Evolutionary conservation across 2,888 invertebrate species (phyloP).

Genomic region (Patella caerulea): DNA sequence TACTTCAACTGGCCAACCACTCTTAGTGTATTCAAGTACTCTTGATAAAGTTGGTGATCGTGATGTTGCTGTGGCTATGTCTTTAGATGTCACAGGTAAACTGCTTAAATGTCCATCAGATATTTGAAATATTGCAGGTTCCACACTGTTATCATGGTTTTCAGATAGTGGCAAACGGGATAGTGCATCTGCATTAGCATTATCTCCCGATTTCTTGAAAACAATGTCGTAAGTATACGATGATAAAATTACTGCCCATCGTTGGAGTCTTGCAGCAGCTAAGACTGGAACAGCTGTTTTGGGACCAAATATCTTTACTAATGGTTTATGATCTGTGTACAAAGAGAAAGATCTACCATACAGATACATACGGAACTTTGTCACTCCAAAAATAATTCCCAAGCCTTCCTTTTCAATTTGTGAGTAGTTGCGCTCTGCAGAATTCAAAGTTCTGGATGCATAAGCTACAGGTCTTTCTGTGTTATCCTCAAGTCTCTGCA

Average conservation of each 20-base stretch:
- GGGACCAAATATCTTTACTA: too few species aligned
- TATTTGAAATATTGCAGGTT: conserved; percentile 24
- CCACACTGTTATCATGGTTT: neutral
- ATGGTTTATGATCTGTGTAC: too few species aligned
- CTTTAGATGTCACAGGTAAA: conserved; percentile 38
- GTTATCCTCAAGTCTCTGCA: conserved; percentile 20
- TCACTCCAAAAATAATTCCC: conserved; percentile 35
- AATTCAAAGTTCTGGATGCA: neutral
- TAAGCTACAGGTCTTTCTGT: conserved; percentile 21
- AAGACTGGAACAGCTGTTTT: too few species aligned
- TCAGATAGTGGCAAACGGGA: conserved; percentile 13
- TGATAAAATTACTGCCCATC: conserved; percentile 18
- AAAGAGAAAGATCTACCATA: too few species aligned
- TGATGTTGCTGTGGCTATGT: conserved; percentile 26
- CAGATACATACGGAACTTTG: conserved; percentile 37
- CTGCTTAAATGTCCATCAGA: conserved; percentile 47
- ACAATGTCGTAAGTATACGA: conserved; percentile 16
- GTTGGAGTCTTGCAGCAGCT: neutral
- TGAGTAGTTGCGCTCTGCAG: conserved; percentile 51
- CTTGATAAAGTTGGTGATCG: conserved; percentile 27
- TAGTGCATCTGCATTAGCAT: conserved; percentile 18
- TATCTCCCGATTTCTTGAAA: neutral
- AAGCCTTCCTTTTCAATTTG: conserved; percentile 69
- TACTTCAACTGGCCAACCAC: conserved; percentile 26
- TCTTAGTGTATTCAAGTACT: conserved; percentile 29